Conservation (phyloP, 2,797 vertebrate species). For the Amblyopsis hoosieri region DNA sequence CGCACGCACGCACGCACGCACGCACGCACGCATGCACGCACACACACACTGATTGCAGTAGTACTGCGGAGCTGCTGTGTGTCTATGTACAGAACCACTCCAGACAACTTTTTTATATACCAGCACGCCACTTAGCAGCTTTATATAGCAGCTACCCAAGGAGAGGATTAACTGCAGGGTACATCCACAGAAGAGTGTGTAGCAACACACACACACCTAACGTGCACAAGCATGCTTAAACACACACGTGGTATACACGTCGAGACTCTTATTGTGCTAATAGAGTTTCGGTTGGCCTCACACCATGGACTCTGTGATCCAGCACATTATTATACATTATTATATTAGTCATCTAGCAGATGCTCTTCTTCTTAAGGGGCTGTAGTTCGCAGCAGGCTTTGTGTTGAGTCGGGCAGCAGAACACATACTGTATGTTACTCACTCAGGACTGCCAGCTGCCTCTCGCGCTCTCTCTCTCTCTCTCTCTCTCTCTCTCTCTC, state of each 20-base stretch:
- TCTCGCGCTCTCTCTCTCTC: no score
- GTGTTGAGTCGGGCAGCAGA: constrained; percentile 39
- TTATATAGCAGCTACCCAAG: constrained; percentile 74
- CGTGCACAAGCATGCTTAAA: not conserved
- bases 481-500: no score
- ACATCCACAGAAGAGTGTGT: constrained; percentile 62
- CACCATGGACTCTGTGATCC: constrained; percentile 25
- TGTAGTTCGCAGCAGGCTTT: constrained; percentile 46
- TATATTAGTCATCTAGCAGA: constrained; percentile 44
- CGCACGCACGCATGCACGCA: not conserved
- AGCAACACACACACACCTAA: constrained; percentile 24
- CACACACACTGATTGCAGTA: constrained; percentile 48
- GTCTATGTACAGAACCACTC: constrained; percentile 63
- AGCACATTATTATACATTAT: constrained; percentile 50
- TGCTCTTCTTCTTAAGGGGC: constrained; percentile 49
- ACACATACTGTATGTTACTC: constrained; percentile 43
- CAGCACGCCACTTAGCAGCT: constrained; percentile 73
- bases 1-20: not conserved
- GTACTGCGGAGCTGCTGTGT: constrained; percentile 59
- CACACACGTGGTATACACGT: no score
- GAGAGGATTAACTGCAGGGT: constrained; percentile 73
- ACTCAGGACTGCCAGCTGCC: constrained; percentile 37
- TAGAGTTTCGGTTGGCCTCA: constrained; percentile 24
- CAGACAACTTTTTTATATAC: constrained; percentile 66
- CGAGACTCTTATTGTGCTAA: constrained; percentile 12